phyloP scores from a whole-genome alignment of 2,113 vertebrate species.

The Bubo blakistoni region DNA sequence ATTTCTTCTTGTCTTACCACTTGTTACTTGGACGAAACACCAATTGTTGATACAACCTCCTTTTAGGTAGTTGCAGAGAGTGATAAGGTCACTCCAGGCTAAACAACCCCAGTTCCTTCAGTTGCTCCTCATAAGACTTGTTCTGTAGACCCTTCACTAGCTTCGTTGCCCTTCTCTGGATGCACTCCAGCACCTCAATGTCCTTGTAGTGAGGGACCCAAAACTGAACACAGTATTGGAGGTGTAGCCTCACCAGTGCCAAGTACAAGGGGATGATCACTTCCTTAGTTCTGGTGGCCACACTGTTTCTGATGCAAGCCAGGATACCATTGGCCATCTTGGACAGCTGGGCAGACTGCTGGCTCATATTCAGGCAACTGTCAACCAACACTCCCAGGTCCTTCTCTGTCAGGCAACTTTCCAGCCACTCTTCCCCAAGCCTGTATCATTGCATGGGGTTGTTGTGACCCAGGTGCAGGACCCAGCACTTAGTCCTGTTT shows the following conservation, averaged over 20 bases:
- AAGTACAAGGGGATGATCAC: too few relatives aligned
- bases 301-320: background rate
- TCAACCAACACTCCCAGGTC: fast-evolving
- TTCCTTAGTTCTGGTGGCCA: background rate
- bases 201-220: background rate
- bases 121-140: too few relatives aligned
- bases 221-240: background rate
- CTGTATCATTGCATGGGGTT: background rate
- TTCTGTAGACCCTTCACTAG: background rate
- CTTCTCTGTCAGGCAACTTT: background rate
- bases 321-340: background rate
- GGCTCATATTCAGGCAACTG: background rate
- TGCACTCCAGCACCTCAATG: background rate
- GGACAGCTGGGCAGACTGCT: background rate
- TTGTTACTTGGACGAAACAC: background rate
- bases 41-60: background rate
- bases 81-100: background rate
- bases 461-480: background rate
- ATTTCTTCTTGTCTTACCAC: too few relatives aligned
- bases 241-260: background rate
- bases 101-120: background rate
- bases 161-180: background rate
- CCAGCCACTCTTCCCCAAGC: background rate
- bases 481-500: background rate
- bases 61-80: background rate